Conservation (phyloP, 2,113 vertebrate genomes). For the Dipodomys merriami region DNA sequence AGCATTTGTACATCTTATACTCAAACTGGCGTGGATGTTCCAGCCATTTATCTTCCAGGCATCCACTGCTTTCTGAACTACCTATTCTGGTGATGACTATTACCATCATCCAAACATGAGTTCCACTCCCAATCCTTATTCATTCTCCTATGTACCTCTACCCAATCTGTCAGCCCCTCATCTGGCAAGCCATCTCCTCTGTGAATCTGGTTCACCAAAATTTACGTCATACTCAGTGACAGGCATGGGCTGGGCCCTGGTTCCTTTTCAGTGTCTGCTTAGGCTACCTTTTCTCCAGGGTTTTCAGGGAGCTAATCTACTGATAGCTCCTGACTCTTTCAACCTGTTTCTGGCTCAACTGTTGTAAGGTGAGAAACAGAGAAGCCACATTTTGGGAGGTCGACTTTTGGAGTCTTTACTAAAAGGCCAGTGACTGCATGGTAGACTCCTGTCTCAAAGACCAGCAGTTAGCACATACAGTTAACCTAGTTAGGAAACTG, state of each 20-base stretch:
- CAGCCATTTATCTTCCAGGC: neutral
- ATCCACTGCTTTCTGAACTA: neutral
- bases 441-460: too few species aligned
- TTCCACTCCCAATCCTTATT: neutral
- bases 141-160: neutral
- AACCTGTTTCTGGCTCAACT: neutral
- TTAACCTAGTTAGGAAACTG: too few species aligned
- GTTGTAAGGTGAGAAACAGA: too few species aligned
- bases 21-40: neutral
- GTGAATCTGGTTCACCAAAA: neutral
- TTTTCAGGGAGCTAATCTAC: neutral
- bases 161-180: neutral
- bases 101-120: too few species aligned
- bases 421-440: too few species aligned
- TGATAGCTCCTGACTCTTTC: neutral
- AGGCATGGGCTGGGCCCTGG: neutral
- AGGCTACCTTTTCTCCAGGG: too few species aligned
- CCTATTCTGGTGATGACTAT: too few species aligned
- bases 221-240: neutral
- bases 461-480: too few species aligned
- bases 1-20: neutral
- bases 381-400: too few species aligned
- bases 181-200: neutral
- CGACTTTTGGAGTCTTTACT: too few species aligned
- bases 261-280: neutral